These are phyloP conservation scores for Atopsyche davidsoni DNA, from an alignment of 1,140 invertebrate species.

Conservation along the genomic window DNA sequence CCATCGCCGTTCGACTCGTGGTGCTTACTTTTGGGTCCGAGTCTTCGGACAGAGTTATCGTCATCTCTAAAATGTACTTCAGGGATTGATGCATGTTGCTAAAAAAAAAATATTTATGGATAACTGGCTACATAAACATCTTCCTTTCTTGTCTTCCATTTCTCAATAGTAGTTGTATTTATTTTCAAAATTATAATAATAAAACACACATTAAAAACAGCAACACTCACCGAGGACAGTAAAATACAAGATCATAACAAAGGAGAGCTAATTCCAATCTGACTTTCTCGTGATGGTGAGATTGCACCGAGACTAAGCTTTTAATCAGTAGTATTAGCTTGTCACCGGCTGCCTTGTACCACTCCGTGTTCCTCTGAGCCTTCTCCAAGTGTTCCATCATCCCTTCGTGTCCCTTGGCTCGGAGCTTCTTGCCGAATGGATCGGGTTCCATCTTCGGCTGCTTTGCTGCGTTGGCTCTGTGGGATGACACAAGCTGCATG, in stretches of 20 bases:
- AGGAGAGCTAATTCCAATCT: constrained; percentile 48
- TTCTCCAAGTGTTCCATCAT: constrained; percentile 44
- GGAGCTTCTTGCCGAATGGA: constrained; percentile 29
- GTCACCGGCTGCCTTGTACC: constrained; percentile 51
- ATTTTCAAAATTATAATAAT: constrained; percentile 1
- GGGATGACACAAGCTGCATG: constrained; percentile 20
- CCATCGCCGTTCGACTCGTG: constrained; percentile 38
- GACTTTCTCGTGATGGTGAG: constrained; percentile 52
- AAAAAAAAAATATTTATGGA: constrained; percentile 28
- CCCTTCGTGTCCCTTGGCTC: constrained; percentile 22
- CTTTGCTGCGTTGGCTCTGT: constrained; percentile 27
- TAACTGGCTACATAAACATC: constrained; percentile 1
- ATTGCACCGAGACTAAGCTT: constrained; percentile 43
- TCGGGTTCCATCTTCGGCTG: constrained; percentile 15
- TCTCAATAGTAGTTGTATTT: neutral
- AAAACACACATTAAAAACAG: neutral
- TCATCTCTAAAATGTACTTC: constrained; percentile 49
- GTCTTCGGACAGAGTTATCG: constrained; percentile 55
- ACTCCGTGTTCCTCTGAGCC: constrained; percentile 43
- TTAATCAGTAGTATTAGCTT: constrained; percentile 49
- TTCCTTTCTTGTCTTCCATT: constrained; percentile 15
- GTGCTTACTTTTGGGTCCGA: constrained; percentile 42
- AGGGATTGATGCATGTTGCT: constrained; percentile 54
- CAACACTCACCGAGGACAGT: constrained; percentile 52
- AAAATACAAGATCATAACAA: constrained; percentile 45